Conservation (phyloP, 1,140 invertebrate genomes). For the Theocolax elegans region DNA sequence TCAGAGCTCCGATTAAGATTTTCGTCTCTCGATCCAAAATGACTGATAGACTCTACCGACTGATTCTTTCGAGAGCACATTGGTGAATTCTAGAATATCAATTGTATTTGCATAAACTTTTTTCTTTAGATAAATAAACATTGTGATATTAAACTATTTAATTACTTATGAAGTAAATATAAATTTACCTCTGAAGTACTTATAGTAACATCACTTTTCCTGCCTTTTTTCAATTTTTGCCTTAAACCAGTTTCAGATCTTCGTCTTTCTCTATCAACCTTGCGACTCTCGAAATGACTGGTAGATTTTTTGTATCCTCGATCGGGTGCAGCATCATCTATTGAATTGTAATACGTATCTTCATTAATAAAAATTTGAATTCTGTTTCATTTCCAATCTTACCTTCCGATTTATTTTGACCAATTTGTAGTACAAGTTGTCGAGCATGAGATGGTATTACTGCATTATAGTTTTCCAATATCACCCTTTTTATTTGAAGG, state of each 20-base stretch:
- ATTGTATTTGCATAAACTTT: constrained; percentile 10
- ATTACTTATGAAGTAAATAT: not conserved
- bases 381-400: constrained; percentile 32
- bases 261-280: constrained; percentile 76
- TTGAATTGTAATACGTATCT: no score
- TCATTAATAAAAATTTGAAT: not conserved
- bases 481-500: constrained; percentile 88
- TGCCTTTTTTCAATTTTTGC: constrained; percentile 68
- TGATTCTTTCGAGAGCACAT: constrained; percentile 55
- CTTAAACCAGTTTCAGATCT: constrained; percentile 75
- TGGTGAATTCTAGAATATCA: constrained; percentile 56
- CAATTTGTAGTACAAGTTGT: constrained; percentile 91
- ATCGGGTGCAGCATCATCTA: constrained; percentile 74
- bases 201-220: constrained; percentile 62
- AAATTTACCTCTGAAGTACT: constrained; percentile 59
- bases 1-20: constrained; percentile 60
- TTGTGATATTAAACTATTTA: constrained; percentile 1
- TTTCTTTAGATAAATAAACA: not conserved
- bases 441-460: constrained; percentile 94
- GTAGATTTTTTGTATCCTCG: constrained; percentile 14
- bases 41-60: constrained; percentile 49
- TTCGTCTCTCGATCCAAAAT: constrained; percentile 57
- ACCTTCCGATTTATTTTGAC: constrained; percentile 81
- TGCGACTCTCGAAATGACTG: constrained; percentile 87
- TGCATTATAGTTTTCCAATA: constrained; percentile 93